Evolutionary conservation across 2,113 vertebrate species (phyloP).

Genomic region (Falco punctatus): DNA sequence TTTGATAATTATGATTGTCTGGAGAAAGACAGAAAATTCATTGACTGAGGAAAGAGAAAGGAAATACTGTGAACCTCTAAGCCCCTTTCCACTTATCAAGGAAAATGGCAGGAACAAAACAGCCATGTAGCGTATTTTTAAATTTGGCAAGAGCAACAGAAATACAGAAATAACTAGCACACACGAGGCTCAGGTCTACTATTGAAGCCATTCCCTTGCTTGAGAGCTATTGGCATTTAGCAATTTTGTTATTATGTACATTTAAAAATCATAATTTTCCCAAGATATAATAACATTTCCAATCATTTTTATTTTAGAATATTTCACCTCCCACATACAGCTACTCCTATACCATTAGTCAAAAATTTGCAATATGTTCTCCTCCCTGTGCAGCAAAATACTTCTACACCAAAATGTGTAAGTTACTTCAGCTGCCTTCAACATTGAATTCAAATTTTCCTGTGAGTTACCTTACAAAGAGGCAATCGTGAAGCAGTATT

Average conservation of each 20-base stretch:
- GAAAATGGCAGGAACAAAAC: background rate
- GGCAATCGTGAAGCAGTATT: background rate
- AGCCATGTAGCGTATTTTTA: background rate
- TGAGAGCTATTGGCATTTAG: background rate
- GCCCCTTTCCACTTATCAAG: background rate
- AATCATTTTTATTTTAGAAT: slow-evolving; percentile 16
- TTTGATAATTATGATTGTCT: background rate
- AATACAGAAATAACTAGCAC: background rate
- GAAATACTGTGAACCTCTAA: background rate
- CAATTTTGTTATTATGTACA: background rate
- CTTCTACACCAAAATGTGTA: background rate
- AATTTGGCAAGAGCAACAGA: background rate
- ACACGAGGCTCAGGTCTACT: accelerated
- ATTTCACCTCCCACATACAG: slow-evolving; percentile 21
- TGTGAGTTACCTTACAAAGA: background rate
- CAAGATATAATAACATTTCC: background rate
- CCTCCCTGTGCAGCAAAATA: background rate
- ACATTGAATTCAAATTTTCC: background rate
- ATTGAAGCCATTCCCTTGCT: background rate
- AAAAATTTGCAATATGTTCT: slow-evolving; percentile 23
- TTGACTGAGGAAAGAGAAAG: background rate
- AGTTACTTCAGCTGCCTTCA: background rate
- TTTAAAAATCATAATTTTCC: background rate
- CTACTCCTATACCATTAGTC: background rate
- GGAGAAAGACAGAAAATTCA: background rate